These are phyloP conservation scores for Chlorospingus flavigularis DNA, from an alignment of 2,797 vertebrate genomes.

Conservation along the genomic window DNA sequence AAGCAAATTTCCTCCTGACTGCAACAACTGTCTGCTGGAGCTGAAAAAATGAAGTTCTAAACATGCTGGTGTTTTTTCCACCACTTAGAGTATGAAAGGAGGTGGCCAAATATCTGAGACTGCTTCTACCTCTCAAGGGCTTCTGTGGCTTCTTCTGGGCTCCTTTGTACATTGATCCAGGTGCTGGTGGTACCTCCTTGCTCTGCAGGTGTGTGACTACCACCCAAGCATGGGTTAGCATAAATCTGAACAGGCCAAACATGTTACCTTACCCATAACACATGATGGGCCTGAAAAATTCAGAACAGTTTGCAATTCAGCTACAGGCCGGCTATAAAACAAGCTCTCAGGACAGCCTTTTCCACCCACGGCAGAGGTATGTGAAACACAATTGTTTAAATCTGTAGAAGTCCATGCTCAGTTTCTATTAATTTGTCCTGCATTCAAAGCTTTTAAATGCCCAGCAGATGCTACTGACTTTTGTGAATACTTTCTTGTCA, in stretches of 20 bases:
- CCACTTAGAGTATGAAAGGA: not conserved
- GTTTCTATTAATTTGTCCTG: not conserved
- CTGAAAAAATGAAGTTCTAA: not conserved
- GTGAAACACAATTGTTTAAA: accelerated
- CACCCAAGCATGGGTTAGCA: not conserved
- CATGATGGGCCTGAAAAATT: not conserved
- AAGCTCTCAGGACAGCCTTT: not conserved
- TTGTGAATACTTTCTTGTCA: not conserved
- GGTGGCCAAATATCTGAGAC: not conserved
- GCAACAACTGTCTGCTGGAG: not conserved
- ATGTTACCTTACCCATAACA: not conserved
- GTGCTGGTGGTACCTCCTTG: not conserved
- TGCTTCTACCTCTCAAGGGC: not conserved
- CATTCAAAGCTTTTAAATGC: not conserved
- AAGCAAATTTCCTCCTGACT: not conserved
- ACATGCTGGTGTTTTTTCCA: accelerated
- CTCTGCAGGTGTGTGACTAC: not conserved
- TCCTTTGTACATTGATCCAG: not conserved
- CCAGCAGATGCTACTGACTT: not conserved
- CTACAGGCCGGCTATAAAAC: not conserved
- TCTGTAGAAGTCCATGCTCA: not conserved
- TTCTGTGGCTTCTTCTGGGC: not conserved
- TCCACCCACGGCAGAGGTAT: not conserved
- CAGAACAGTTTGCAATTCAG: not conserved
- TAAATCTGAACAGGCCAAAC: not conserved